Evolutionary conservation across 2,797 vertebrate species (phyloP).

Genomic region (Octomys mimax): DNA sequence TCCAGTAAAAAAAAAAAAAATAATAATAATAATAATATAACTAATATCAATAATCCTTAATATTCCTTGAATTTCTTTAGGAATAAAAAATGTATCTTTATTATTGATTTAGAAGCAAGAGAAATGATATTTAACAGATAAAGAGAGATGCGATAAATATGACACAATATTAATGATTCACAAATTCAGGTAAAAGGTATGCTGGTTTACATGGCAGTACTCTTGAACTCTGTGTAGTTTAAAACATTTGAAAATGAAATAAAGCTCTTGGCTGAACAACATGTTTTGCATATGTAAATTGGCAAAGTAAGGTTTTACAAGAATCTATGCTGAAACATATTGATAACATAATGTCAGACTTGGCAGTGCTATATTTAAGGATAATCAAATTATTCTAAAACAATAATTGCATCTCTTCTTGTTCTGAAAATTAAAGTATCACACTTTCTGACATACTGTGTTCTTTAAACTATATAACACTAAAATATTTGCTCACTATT

Average conservation of each 20-base stretch:
- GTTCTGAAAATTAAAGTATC: not conserved
- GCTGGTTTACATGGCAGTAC: not conserved
- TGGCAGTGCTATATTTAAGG: not conserved
- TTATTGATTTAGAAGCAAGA: not conserved
- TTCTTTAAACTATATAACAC: not conserved
- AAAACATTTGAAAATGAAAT: slow-evolving; percentile 8
- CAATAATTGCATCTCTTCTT: not conserved
- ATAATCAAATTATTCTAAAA: not conserved
- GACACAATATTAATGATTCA: not conserved
- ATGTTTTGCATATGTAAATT: not conserved
- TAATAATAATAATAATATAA: not conserved
- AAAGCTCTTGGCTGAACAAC: not conserved
- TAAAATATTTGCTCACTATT: not conserved
- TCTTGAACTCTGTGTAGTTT: not conserved
- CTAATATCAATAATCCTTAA: not conserved
- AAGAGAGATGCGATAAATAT: not conserved
- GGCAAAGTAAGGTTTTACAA: not conserved
- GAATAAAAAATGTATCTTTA: not conserved
- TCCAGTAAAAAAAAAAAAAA: too few relatives aligned
- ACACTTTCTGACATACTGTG: not conserved
- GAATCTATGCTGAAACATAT: not conserved
- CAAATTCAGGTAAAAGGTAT: not conserved
- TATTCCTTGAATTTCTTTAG: not conserved
- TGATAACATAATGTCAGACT: not conserved
- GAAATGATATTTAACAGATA: not conserved